These are phyloP conservation scores for Sardina pilchardus DNA, from an alignment of 2,113 vertebrate genomes.

Conservation along the genomic window DNA sequence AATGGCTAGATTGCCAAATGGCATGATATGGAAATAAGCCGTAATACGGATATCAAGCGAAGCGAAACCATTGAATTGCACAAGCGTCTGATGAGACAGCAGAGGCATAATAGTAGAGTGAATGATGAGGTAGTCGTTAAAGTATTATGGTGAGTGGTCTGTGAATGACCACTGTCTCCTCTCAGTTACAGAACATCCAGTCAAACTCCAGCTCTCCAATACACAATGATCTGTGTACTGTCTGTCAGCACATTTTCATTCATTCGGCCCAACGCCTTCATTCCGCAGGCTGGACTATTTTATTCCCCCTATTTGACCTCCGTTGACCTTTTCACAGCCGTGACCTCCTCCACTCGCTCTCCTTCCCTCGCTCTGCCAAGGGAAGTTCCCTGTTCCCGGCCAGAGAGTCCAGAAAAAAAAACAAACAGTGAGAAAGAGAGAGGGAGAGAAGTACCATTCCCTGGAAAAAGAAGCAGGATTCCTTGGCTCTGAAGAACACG, in stretches of 20 bases:
- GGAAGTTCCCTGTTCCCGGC: conserved; percentile 42
- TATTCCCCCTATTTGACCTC: not conserved
- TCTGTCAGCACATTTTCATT: conserved; percentile 11
- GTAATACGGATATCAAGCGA: not conserved
- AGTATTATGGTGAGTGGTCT: not conserved
- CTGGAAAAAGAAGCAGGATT: conserved; percentile 31
- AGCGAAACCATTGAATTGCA: not conserved
- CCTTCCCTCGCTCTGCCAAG: conserved; percentile 27
- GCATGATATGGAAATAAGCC: not conserved
- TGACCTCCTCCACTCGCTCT: not conserved
- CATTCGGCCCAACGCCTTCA: not conserved
- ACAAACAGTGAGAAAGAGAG: conserved; percentile 36
- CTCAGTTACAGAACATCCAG: not conserved
- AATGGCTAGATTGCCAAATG: not conserved
- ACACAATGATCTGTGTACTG: not conserved
- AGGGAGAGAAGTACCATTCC: conserved; percentile 31
- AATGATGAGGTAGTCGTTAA: too few species aligned
- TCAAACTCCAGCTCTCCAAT: not conserved
- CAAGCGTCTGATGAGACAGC: not conserved
- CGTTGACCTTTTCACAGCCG: conserved; percentile 7
- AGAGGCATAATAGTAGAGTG: not conserved
- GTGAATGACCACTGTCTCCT: not conserved
- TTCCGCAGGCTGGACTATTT: not conserved
- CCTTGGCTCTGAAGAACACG: conserved; percentile 23
- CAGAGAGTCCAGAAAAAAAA: conserved; percentile 8